Evolutionary conservation across 2,797 vertebrate genomes (phyloP).

Genomic region (Eupleurogrammus muticus): DNA sequence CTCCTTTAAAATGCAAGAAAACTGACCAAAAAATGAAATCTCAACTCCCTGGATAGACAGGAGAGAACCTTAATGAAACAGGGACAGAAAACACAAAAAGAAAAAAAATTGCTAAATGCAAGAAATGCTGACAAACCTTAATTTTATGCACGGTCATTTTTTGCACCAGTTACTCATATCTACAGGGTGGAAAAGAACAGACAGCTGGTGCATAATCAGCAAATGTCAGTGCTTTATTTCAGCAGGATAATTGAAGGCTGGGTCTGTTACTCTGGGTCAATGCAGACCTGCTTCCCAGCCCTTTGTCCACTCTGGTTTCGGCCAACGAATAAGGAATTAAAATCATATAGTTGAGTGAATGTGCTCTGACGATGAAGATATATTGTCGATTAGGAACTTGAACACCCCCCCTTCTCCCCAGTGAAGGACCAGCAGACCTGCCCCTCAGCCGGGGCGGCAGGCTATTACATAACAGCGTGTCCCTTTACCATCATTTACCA

Average conservation of each 20-base stretch:
- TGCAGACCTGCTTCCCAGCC: conserved; percentile 66
- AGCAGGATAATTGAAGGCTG: not conserved
- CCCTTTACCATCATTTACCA: conserved; percentile 72
- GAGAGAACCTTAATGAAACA: not conserved
- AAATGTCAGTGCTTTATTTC: conserved; percentile 47
- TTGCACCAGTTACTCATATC: conserved; percentile 32
- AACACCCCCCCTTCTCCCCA: too few relatives aligned
- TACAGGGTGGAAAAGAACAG: conserved; percentile 5
- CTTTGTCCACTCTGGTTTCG: conserved; percentile 50
- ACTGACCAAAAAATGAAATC: conserved; percentile 5
- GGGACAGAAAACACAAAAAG: not conserved
- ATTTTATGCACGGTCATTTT: conserved; percentile 29
- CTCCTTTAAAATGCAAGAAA: conserved; percentile 6
- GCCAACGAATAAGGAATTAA: too few relatives aligned
- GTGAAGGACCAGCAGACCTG: conserved; percentile 38
- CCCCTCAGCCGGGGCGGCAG: conserved; percentile 38
- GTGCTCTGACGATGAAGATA: conserved; percentile 25
- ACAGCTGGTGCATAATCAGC: conserved; percentile 38
- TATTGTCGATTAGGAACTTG: conserved; percentile 16
- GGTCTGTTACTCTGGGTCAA: conserved; percentile 44
- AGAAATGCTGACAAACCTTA: conserved; percentile 7
- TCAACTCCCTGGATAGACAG: not conserved
- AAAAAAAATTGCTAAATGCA: not conserved
- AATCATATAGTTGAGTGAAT: conserved; percentile 13
- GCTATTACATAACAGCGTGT: conserved; percentile 73